Evolutionary conservation across 1,140 invertebrate species (phyloP), one percentile per base, ranked within the genome.

Genomic region (Augochlora pura): DNA sequence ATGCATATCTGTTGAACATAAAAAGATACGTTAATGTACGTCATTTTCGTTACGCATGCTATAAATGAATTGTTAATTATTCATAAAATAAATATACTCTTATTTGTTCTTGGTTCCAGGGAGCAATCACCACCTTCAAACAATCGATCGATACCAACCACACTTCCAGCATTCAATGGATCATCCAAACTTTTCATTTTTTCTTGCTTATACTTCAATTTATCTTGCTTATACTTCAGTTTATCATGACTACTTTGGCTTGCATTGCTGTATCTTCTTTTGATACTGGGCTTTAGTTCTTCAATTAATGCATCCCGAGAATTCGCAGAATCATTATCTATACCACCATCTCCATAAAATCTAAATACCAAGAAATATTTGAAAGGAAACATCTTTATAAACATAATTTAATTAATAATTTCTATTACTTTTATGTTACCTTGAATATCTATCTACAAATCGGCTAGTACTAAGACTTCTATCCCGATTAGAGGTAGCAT

Each of bases 81-180:
- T 46, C n/a, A 21, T 27, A 46, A n/a, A 12, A 14, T 70, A 64
- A 63, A 85, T 88, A 92, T 87, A 90, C 93, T 92, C 91, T 94
- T 94, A 85, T 91, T 94, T 32, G 89, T 74, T 91, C 92, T 92
- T 57, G 90, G 83, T 52, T 93, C 92, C 59, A 90, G 86, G 10
- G 83, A 79, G 52, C 82, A 90, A 65, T 94, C 92, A 9, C 91
- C 91, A 63, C 93, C 91, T 38, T 94, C 93, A 82, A 94, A 94
- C 1, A 94, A 88, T 92, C 93, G 93, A 81, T 94, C 91, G 39
- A 94, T 90, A 10, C 94, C 94, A 64, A 93, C 93, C 23, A 93
- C 84, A 59, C 91, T 93, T 42, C 90, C 91, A 0, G 88, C 82
- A 65, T 91, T 92, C 4, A 88, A 71, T 14, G 91, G 89, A 64